phyloP scores from a whole-genome alignment of 2,888 invertebrate species.

The Synergus itoensis region DNA sequence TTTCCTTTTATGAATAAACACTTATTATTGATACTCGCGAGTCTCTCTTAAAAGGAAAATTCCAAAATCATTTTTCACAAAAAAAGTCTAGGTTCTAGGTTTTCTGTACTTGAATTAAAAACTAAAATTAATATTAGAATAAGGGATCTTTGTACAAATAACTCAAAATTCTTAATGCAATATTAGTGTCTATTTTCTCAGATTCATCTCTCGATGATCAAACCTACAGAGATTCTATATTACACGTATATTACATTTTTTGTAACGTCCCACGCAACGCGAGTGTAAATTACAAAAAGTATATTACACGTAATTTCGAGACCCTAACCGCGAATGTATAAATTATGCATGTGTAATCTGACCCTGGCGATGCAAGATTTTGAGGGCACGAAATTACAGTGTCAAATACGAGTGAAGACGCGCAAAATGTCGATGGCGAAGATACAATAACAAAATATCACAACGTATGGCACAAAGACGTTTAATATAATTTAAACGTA shows the following conservation, averaged over 20 bases:
- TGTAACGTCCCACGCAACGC: constrained; percentile 15
- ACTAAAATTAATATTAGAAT: neutral
- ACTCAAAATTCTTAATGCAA: constrained; percentile 32
- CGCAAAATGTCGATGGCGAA: constrained; percentile 19
- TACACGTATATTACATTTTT: constrained; percentile 36
- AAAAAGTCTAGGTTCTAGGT: neutral
- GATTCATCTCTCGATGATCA: constrained; percentile 17
- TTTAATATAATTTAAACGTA: constrained; percentile 51
- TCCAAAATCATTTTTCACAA: too few relatives aligned
- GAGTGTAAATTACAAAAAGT: constrained; percentile 32
- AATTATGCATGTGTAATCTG: constrained; percentile 28
- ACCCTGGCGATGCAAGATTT: neutral
- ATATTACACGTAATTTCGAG: constrained; percentile 40
- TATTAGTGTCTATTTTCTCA: constrained; percentile 38
- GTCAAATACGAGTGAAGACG: constrained; percentile 47
- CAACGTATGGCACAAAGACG: constrained; percentile 70
- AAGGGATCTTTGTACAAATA: constrained; percentile 3
- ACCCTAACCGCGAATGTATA: constrained; percentile 8
- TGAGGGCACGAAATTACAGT: constrained; percentile 40
- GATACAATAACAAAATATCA: constrained; percentile 61
- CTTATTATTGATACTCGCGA: too few relatives aligned
- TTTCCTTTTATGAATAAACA: neutral
- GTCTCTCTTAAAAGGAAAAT: too few relatives aligned
- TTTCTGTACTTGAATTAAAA: neutral
- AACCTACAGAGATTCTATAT: constrained; percentile 18